Base-by-base conservation (phyloP, 2,113 vertebrate species). In the Glaucidium brasilianum region DNA sequence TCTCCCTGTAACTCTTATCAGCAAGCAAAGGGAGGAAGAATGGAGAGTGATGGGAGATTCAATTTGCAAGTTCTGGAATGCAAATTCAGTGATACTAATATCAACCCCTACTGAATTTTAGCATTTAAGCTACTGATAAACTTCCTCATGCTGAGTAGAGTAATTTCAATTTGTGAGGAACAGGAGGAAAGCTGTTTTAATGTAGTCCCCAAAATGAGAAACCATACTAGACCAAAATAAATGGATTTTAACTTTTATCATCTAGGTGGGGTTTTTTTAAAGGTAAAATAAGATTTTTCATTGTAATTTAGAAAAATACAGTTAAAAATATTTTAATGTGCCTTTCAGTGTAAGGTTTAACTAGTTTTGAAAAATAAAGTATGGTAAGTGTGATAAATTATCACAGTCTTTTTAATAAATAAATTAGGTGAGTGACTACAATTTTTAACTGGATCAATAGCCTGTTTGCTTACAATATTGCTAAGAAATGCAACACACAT, bases 141-240 rank as follows among this genome's bases (percentile, higher is more conserved):
- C 19, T 86, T 90, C 71, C 17, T 96, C 47, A 72, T 83, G 58
- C 68, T 97, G 94, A 84, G 92, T 92, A 90, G 35, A 91, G n/a
- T 91, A 91, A 97, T 96, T 96, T 96, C 64, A 17, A 34, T 74
- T 91, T 86, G 41, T 92, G 29, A 93, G 32, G 81, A 96, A 73
- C 41, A 77, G 80, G 30, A 93, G 74, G 39, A 95, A 85, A 83
- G 17, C 30, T 90, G 32, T 58, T 94, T 92, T 85, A 88, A 45
- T 71, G 6, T 79, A 41, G 47, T 60, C 32, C 59, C n/a, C 32
- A 50, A 96, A 88, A 96, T 96, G 59, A 92, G 53, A 91, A 69
- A 34, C 6, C 12, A n/a, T 78, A 96, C 56, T 94, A 56, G 50
- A 92, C 59, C 7, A 37, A 81, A 87, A 95, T 11, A 90, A 92